Evolutionary conservation across 2,113 vertebrate genomes (phyloP).

Genomic region (Spea multiplicata): DNA sequence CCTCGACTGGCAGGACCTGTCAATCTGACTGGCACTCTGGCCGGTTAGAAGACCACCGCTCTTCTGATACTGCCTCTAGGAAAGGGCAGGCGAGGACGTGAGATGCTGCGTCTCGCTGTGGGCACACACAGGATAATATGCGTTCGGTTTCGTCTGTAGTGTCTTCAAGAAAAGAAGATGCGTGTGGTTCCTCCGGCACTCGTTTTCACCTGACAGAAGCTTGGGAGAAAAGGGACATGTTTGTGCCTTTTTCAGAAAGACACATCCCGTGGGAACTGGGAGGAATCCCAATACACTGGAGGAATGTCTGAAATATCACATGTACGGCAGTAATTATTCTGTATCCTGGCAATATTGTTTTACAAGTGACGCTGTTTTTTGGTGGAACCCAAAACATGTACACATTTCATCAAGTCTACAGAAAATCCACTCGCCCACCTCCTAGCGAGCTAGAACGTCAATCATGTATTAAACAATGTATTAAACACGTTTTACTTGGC

Average conservation of each 20-base stretch:
- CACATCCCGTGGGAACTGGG: neutral
- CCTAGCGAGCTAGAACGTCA: no score
- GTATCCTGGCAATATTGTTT: conserved; percentile 1
- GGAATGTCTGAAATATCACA: conserved; percentile 3
- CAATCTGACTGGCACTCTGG: no score
- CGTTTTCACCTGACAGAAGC: conserved; percentile 5
- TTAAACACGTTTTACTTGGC: no score
- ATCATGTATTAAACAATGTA: no score
- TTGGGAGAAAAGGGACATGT: neutral
- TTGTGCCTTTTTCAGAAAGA: neutral
- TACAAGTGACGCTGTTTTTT: no score
- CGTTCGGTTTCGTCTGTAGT: neutral
- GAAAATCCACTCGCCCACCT: no score
- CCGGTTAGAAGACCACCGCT: no score
- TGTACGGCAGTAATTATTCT: conserved; percentile 8
- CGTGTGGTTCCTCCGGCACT: neutral
- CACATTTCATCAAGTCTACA: no score
- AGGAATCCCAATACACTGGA: conserved; percentile 2
- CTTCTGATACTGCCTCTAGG: no score
- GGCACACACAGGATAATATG: neutral
- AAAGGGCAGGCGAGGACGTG: neutral
- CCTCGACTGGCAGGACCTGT: no score
- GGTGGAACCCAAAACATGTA: no score
- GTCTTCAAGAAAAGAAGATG: neutral
- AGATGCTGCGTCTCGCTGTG: neutral